Conservation (phyloP, 2,113 vertebrate genomes). For the Poeciliopsis occidentalis region DNA sequence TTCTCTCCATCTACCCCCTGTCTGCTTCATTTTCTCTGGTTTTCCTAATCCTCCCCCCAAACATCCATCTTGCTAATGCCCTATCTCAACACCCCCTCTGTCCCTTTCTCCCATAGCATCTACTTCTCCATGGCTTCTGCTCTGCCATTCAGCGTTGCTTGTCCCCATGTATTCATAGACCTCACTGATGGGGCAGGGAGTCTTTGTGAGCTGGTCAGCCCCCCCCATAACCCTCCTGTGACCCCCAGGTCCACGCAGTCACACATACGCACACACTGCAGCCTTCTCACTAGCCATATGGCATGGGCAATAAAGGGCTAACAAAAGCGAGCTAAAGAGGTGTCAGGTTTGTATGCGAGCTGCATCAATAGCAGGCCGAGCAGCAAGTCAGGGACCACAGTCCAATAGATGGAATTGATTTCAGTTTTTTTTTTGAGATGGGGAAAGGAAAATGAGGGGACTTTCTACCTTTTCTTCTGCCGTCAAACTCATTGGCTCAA, state of each 20-base stretch:
- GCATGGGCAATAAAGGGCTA: constrained; percentile 71
- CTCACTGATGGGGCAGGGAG: constrained; percentile 80
- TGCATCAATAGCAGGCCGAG: constrained; percentile 63
- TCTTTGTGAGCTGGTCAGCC: constrained; percentile 85
- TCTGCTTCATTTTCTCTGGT: constrained; percentile 65
- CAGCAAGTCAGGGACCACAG: constrained; percentile 53
- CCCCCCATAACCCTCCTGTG: constrained; percentile 73
- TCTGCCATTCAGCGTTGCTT: constrained; percentile 76
- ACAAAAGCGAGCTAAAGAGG: constrained; percentile 78
- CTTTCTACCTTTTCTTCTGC: constrained; percentile 63
- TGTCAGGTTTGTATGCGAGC: constrained; percentile 63
- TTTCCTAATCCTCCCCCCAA: constrained; percentile 57
- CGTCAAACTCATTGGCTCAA: constrained; percentile 65
- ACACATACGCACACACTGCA: constrained; percentile 53
- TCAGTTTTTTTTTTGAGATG: constrained; percentile 65
- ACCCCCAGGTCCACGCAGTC: constrained; percentile 69
- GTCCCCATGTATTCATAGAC: constrained; percentile 89
- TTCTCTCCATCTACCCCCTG: constrained; percentile 49
- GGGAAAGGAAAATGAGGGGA: constrained; percentile 49
- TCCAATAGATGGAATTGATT: constrained; percentile 85
- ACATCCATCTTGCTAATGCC: constrained; percentile 74
- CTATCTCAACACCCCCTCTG: constrained; percentile 43
- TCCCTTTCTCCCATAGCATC: constrained; percentile 45
- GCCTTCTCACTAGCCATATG: constrained; percentile 94
- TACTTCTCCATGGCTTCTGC: constrained; percentile 67